phyloP scores from a whole-genome alignment of 2,113 vertebrate species.

The Sarotherodon lohbergeri region DNA sequence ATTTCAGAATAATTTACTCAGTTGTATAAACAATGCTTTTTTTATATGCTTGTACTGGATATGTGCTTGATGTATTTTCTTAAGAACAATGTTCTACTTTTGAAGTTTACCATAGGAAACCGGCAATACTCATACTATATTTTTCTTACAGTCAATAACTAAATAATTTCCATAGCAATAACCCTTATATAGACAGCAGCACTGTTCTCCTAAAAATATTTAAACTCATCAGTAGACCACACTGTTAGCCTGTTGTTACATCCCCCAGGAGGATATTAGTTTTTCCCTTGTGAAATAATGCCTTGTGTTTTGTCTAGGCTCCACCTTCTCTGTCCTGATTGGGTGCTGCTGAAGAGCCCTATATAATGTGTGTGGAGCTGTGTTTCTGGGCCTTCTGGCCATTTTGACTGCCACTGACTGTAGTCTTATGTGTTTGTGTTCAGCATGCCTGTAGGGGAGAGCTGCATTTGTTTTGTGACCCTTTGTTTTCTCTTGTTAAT shows the following conservation, averaged over 20 bases:
- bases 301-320: neutral
- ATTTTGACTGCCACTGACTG: neutral
- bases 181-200: neutral
- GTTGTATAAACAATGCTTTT: neutral
- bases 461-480: neutral
- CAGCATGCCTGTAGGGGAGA: neutral
- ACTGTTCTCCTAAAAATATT: neutral
- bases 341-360: neutral
- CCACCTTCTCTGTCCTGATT: neutral
- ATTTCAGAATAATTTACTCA: neutral
- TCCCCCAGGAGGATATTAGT: neutral
- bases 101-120: neutral
- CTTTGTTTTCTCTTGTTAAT: neutral
- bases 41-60: neutral
- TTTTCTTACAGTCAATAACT: neutral
- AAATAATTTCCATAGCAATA: neutral
- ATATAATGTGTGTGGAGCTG: neutral
- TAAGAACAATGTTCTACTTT: neutral
- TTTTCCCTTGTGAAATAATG: neutral
- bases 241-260: neutral
- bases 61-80: neutral
- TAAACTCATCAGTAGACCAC: neutral
- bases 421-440: neutral
- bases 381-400: neutral
- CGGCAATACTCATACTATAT: neutral